phyloP scores from a whole-genome alignment of 92 coral and sea anemone genomes.

The Palythoa grandis region DNA sequence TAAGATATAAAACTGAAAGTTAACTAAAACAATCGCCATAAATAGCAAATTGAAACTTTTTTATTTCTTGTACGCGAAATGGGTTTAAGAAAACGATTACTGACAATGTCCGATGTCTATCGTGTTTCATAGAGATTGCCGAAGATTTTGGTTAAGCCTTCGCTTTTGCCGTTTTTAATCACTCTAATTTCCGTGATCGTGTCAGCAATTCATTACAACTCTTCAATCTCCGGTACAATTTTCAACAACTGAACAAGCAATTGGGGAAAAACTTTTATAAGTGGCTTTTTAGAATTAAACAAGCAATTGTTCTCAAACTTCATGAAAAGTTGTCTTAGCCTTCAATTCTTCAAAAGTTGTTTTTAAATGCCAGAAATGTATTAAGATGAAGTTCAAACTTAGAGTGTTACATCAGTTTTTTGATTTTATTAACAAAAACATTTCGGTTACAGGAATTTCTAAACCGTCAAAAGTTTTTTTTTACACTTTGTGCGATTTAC shows the following conservation, averaged over 20 bases:
- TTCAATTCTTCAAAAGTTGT: not conserved
- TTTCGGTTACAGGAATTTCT: not conserved
- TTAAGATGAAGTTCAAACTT: not conserved
- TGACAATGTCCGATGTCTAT: conserved; percentile 12
- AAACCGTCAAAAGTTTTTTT: not conserved
- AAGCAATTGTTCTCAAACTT: conserved; percentile 1
- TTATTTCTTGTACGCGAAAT: not conserved
- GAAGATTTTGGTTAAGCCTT: conserved; percentile 7
- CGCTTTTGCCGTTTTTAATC: conserved; percentile 6
- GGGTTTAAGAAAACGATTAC: not conserved
- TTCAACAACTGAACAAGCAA: not conserved
- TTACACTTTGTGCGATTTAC: not conserved
- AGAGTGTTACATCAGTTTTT: not conserved
- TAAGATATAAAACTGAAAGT: not conserved
- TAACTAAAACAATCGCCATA: not conserved
- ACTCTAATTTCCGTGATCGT: conserved; percentile 27
- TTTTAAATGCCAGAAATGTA: not conserved
- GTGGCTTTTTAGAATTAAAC: not conserved
- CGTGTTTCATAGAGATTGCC: conserved; percentile 30
- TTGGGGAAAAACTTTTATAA: not conserved
- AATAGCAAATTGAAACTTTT: not conserved
- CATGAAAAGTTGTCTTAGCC: not conserved
- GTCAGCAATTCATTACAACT: conserved; percentile 32
- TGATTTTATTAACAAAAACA: not conserved
- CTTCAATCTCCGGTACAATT: conserved; percentile 33